Conservation (phyloP, 1,140 invertebrate species). For the Bombus waltoni region DNA sequence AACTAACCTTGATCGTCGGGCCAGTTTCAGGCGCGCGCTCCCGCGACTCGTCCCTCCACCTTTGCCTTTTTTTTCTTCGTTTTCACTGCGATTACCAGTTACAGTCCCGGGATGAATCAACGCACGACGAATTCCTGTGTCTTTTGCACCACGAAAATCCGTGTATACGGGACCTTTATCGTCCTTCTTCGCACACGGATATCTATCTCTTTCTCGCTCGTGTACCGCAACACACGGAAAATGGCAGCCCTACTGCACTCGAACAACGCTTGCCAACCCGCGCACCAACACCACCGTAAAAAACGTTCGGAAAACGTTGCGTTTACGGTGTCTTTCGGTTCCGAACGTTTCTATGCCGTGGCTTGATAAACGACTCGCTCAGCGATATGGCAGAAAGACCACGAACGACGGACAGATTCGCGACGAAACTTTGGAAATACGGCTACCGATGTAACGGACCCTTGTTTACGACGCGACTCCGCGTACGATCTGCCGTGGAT, state of each 20-base stretch:
- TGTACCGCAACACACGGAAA: slow-evolving; percentile 64
- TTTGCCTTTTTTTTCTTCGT: slow-evolving; percentile 12
- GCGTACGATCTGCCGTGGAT: slow-evolving; percentile 56
- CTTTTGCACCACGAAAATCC: slow-evolving; percentile 59
- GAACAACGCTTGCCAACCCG: slow-evolving; percentile 69
- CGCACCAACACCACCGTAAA: slow-evolving; percentile 55
- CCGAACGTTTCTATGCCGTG: neutral
- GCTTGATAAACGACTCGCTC: neutral
- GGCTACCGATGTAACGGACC: slow-evolving; percentile 28
- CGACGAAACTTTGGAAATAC: slow-evolving; percentile 16
- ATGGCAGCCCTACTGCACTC: slow-evolving; percentile 64
- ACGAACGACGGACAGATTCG: neutral
- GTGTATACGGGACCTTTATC: slow-evolving; percentile 19
- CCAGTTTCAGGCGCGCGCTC: slow-evolving; percentile 73
- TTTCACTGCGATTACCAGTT: neutral
- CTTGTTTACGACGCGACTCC: slow-evolving; percentile 70
- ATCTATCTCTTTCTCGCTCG: slow-evolving; percentile 36
- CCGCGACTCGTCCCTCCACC: slow-evolving; percentile 41
- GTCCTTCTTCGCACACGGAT: neutral
- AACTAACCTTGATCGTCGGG: slow-evolving; percentile 77
- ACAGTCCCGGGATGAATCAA: neutral
- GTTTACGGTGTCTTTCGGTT: neutral
- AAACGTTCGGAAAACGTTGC: slow-evolving; percentile 27
- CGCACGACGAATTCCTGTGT: slow-evolving; percentile 6
- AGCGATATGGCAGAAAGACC: neutral